Percentiles rank a stretch among this genome's conserved stretches.
These are phyloP conservation scores for Bombus picipes DNA, from an alignment of 1,140 invertebrate species.

Conservation along the genomic window DNA sequence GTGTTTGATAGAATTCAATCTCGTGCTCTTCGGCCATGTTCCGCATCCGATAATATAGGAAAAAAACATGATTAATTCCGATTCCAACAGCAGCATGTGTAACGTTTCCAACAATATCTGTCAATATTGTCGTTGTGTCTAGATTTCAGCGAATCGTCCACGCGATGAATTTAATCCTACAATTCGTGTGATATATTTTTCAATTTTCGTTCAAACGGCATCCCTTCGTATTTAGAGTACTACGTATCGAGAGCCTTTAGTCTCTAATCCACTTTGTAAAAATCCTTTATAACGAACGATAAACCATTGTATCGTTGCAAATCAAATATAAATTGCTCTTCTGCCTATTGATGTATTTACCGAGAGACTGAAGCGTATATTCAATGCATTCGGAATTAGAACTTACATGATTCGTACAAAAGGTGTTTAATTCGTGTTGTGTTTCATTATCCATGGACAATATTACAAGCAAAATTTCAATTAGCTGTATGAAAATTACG, in stretches of 20 bases:
- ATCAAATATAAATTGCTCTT: neutral
- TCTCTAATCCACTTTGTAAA: neutral
- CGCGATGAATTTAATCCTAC: slow-evolving; percentile 13
- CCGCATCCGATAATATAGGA: neutral
- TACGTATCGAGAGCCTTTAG: neutral
- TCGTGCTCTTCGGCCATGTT: neutral
- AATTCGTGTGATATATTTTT: slow-evolving; percentile 5
- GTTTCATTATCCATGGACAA: no score
- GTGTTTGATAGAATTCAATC: slow-evolving; percentile 22
- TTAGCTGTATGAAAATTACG: no score
- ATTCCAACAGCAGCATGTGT: neutral
- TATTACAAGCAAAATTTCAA: no score
- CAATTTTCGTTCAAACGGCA: neutral
- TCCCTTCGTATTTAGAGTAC: no score
- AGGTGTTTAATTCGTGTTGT: neutral
- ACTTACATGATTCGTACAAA: neutral
- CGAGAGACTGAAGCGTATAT: neutral
- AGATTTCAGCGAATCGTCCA: neutral
- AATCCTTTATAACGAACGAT: neutral
- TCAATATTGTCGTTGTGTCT: slow-evolving; percentile 15
- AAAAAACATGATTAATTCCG: slow-evolving; percentile 20
- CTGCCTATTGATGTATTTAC: neutral
- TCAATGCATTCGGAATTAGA: neutral
- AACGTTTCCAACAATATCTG: slow-evolving; percentile 16
- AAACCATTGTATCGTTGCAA: neutral